These are phyloP conservation scores for Melipona quadrifasciata DNA, from an alignment of 1,140 invertebrate species.

Conservation along the genomic window DNA sequence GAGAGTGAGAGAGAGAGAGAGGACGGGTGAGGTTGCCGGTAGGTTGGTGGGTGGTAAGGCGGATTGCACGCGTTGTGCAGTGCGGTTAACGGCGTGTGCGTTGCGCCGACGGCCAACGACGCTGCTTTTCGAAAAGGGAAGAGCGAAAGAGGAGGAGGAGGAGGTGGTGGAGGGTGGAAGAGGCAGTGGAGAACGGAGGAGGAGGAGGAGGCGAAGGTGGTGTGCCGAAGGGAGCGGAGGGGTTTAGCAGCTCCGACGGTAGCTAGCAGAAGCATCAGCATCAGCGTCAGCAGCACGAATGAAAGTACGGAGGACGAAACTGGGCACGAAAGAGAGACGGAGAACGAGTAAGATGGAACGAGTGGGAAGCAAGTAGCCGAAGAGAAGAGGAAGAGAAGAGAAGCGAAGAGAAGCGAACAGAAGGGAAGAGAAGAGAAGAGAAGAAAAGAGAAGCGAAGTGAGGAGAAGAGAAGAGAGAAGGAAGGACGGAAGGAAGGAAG, in stretches of 20 bases:
- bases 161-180: slow-evolving; percentile 31
- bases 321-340: slow-evolving; percentile 49
- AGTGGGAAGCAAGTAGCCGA: slow-evolving; percentile 44
- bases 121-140: slow-evolving; percentile 72
- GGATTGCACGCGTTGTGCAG: slow-evolving; percentile 78
- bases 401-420: not conserved
- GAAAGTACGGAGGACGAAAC: slow-evolving; percentile 64
- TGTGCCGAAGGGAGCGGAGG: slow-evolving; percentile 2
- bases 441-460: slow-evolving; percentile 58
- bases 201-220: slow-evolving; percentile 37
- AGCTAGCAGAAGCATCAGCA: slow-evolving; percentile 64
- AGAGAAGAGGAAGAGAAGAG: slow-evolving; percentile 10
- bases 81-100: slow-evolving; percentile 79
- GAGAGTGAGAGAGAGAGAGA: too few relatives aligned
- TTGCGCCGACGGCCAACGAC: slow-evolving; percentile 77
- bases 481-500: slow-evolving; percentile 64
- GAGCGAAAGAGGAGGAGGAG: slow-evolving; percentile 48
- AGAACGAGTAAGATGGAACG: slow-evolving; percentile 45
- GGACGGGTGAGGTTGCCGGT: slow-evolving; percentile 26
- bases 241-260: slow-evolving; percentile 55
- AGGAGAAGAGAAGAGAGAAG: slow-evolving; percentile 66
- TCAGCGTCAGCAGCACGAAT: slow-evolving; percentile 68
- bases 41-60: slow-evolving; percentile 53
- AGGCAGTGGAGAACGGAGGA: slow-evolving; percentile 2
- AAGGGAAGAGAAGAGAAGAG: slow-evolving; percentile 36